These are phyloP conservation scores for Calcarius lapponicus DNA, from an alignment of 2,797 vertebrate genomes.

Conservation along the genomic window DNA sequence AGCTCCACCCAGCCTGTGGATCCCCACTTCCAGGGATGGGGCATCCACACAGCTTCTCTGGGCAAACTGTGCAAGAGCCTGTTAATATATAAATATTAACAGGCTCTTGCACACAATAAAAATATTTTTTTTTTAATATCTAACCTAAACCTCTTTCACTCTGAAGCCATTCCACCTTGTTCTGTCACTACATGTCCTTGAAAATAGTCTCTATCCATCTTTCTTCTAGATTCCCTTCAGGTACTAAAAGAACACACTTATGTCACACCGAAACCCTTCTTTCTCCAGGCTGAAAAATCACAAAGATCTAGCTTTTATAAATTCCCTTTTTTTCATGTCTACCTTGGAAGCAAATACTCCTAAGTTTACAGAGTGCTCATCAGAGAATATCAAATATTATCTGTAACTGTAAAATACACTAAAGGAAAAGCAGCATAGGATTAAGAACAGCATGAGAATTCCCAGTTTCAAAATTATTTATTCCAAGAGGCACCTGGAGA, in stretches of 20 bases:
- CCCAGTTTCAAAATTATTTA: neutral
- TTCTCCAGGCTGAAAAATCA: neutral
- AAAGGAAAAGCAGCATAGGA: neutral
- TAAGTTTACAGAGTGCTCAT: neutral
- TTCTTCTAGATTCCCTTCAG: neutral
- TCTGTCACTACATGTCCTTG: neutral
- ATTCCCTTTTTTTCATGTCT: neutral
- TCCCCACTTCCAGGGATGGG: neutral
- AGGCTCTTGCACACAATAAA: too few relatives aligned
- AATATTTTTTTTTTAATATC: neutral
- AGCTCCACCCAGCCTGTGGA: neutral
- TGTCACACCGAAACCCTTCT: fast-evolving
- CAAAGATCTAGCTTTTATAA: neutral
- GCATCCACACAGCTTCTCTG: neutral
- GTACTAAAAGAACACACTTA: neutral
- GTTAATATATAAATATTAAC: too few relatives aligned
- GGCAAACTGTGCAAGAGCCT: neutral
- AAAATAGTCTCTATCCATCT: neutral
- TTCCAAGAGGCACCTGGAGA: neutral
- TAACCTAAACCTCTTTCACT: neutral
- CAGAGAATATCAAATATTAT: neutral
- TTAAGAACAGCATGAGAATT: neutral
- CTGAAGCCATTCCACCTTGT: neutral
- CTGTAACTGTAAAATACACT: neutral
- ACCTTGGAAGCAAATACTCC: neutral